Base-by-base conservation (phyloP, 2,113 vertebrate species). In the Rana temporaria region DNA sequence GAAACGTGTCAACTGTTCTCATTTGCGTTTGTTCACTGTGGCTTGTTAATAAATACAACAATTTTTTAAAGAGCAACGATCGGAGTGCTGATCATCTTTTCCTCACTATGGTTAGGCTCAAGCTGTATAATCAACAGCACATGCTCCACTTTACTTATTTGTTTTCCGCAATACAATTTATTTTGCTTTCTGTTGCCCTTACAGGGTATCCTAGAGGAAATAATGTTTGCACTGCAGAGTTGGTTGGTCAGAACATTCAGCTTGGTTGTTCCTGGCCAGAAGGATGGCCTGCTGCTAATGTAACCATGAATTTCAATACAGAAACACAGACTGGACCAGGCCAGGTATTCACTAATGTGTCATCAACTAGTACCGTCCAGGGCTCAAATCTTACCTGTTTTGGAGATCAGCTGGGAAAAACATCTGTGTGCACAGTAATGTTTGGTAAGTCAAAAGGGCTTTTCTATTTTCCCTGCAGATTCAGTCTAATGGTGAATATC, bases 271-370 rank as follows among this genome's bases (percentile, higher is more conserved):
- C 63, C n/a, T 79, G 76, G 76, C 48, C 24, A n/a, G 76, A 30
- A 67, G 76, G 76, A 15, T 16, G 32, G 18, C 76, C 76, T 57
- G 63, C 63, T n/a, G 76, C 76, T 1, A 56, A 79, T 38, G 63
- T 79, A 9, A 66, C 48, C 48, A 55, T 79, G 64, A 14, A 20
- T 57, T 79, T 67, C 30, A 52, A 79, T 20, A 57, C 66, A 30
- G 32, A 16, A 55, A 30, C 0, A n/a, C 4, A 34, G 6, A 38
- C 18, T 24, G 48, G 24, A 20, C 63, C 34, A 12, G n/a, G 53
- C 32, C 7, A 20, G 9, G 52, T 79, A 5, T 22, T n/a, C 26
- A 67, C 4, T 16, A 30, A 34, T 22, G 26, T 79, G 11, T 3
- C 22, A 53, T 9, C n/a, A 6, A 3, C 2, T 22, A 18, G 2